Conservation (phyloP, 1,140 invertebrate species). For the Euglossa dilemma region DNA sequence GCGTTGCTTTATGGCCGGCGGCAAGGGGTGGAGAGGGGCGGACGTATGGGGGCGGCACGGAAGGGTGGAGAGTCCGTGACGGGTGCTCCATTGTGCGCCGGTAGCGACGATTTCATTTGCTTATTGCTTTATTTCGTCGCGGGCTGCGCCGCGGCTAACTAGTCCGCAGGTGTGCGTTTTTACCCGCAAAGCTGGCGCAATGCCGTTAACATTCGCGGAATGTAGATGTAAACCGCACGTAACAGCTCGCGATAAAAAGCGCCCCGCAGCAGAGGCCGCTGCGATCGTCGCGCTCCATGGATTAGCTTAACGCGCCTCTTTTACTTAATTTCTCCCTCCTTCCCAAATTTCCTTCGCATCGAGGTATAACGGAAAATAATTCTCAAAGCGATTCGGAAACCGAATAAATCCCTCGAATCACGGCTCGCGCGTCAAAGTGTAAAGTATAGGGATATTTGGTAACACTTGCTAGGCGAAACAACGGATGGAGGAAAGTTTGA, state of each 20-base stretch:
- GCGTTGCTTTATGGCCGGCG: conserved; percentile 68
- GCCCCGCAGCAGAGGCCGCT: neutral
- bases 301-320: neutral
- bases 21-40: conserved; percentile 18
- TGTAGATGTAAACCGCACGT: conserved; percentile 29
- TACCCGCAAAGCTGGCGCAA: conserved; percentile 39
- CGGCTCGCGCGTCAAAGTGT: too few species aligned
- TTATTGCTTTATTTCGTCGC: conserved; percentile 76
- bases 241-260: conserved; percentile 35
- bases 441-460: too few species aligned
- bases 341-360: too few species aligned
- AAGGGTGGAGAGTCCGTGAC: conserved; percentile 13
- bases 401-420: too few species aligned
- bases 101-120: conserved; percentile 74
- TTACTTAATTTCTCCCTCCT: neutral
- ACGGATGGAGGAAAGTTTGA: too few species aligned
- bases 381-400: too few species aligned
- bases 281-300: conserved; percentile 12
- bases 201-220: conserved; percentile 47
- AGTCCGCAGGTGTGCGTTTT: conserved; percentile 49
- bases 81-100: conserved; percentile 69
- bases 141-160: conserved; percentile 34
- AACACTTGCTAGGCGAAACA: too few species aligned
- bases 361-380: too few species aligned
- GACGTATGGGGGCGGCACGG: neutral